phyloP scores from a whole-genome alignment of 1,140 invertebrate species.

The Penaeus japonicus region DNA sequence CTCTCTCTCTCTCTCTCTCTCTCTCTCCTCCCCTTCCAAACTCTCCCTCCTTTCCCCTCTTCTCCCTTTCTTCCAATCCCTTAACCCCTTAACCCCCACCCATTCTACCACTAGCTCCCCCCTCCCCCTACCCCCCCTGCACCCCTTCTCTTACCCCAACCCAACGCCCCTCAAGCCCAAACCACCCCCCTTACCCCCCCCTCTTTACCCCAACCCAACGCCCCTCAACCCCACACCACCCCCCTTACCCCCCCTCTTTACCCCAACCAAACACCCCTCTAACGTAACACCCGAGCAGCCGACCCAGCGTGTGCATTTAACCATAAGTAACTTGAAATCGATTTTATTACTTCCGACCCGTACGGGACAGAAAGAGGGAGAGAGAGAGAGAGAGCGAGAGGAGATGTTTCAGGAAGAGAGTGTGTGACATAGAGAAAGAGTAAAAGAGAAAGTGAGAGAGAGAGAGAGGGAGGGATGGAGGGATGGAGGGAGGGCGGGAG shows the following conservation, averaged over 20 bases:
- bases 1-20: background rate
- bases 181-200: background rate
- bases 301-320: constrained; percentile 39
- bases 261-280: background rate
- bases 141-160: no score
- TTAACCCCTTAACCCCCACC: background rate
- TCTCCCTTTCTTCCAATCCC: background rate
- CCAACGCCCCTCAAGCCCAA: background rate
- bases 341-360: constrained; percentile 49
- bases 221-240: background rate
- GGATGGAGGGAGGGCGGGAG: background rate
- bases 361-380: background rate
- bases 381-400: background rate
- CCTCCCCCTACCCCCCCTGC: no score
- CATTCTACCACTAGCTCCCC: background rate
- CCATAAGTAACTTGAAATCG: constrained; percentile 54
- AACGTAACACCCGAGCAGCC: background rate
- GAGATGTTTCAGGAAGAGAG: background rate
- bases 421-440: background rate
- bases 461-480: background rate
- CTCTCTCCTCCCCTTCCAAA: background rate
- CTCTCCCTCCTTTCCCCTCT: background rate
- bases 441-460: background rate
- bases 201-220: background rate
- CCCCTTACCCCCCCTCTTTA: background rate